Conservation (phyloP, 2,113 vertebrate species). For the Siphamia tubifer region DNA sequence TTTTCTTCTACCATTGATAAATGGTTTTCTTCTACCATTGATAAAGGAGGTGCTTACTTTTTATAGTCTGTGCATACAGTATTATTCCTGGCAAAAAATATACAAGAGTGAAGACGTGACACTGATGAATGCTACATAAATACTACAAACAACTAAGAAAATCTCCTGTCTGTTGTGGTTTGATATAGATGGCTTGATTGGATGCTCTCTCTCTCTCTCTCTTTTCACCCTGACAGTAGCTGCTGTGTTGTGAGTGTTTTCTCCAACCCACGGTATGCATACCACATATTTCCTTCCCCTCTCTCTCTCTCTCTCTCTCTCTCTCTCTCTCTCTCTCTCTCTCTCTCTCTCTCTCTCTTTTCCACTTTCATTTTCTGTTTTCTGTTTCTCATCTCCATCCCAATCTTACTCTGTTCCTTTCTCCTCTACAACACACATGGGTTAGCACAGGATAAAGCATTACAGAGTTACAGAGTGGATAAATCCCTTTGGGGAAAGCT, state of each 20-base stretch:
- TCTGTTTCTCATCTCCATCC: not conserved
- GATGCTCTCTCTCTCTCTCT: too few species aligned
- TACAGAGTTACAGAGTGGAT: slow-evolving; percentile 65
- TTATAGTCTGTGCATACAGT: too few species aligned
- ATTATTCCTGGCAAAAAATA: too few species aligned
- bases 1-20: too few species aligned
- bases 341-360: not conserved
- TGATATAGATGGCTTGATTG: too few species aligned
- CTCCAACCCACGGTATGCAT: slow-evolving; percentile 5
- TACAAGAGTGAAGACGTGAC: too few species aligned
- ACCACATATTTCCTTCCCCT: not conserved
- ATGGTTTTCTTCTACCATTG: too few species aligned
- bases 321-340: not conserved
- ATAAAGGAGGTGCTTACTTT: too few species aligned
- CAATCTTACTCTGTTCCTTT: not conserved
- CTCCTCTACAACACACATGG: slow-evolving; percentile 3
- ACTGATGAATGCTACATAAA: too few species aligned
- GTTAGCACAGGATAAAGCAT: slow-evolving; percentile 64
- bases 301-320: not conserved
- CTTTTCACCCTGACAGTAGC: not conserved
- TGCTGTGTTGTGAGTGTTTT: not conserved
- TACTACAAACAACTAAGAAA: too few species aligned
- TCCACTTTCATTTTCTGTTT: not conserved
- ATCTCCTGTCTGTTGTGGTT: not conserved
- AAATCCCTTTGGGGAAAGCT: slow-evolving; percentile 75